Evolutionary conservation across 2,797 vertebrate genomes (phyloP).

Genomic region (Phataginus tricuspis): DNA sequence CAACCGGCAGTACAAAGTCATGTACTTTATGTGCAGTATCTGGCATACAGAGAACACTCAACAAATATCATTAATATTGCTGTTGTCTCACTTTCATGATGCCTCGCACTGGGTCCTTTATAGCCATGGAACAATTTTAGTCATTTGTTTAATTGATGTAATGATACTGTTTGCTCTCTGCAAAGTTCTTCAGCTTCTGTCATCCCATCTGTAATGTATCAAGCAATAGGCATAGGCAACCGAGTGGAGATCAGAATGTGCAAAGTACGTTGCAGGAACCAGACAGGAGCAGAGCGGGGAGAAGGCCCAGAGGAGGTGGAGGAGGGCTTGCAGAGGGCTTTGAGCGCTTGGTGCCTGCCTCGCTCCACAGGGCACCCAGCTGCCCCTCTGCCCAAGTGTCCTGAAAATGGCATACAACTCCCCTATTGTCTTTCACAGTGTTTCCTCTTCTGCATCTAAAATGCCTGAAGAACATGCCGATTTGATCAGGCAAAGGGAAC

Average conservation of each 20-base stretch:
- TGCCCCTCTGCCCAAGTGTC: neutral
- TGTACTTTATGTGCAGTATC: no score
- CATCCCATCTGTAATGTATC: conserved; percentile 53
- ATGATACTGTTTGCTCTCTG: conserved; percentile 58
- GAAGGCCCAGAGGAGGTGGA: neutral
- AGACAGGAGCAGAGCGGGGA: neutral
- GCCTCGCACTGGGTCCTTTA: neutral
- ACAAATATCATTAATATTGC: neutral
- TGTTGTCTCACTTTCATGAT: neutral
- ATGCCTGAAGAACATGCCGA: neutral
- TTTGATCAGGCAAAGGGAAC: neutral
- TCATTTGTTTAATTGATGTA: conserved; percentile 49
- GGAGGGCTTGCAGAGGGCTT: neutral
- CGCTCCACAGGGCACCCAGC: accelerated
- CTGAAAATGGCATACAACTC: neutral
- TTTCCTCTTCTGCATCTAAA: conserved; percentile 58
- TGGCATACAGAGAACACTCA: neutral
- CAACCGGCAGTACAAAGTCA: no score
- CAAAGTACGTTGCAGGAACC: neutral
- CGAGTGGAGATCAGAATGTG: neutral
- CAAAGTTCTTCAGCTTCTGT: conserved; percentile 65
- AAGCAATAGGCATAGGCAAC: neutral
- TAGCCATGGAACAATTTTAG: conserved; percentile 11
- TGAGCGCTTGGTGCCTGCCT: accelerated
- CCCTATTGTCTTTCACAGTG: neutral